These are phyloP conservation scores for Drosophila baimaii DNA, from an alignment of 1,140 invertebrate genomes.

Conservation along the genomic window DNA sequence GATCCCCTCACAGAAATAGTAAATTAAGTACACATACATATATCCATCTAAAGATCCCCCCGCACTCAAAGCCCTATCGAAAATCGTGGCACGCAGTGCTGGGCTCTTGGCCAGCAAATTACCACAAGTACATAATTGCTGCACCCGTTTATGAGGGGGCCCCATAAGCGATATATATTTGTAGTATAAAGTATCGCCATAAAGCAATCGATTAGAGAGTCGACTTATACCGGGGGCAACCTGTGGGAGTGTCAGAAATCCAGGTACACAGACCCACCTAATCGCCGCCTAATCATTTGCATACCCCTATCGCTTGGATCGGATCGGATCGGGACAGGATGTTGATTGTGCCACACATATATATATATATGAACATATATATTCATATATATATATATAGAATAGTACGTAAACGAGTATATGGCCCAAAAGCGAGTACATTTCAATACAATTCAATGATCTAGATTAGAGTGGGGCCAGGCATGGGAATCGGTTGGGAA, in stretches of 20 bases:
- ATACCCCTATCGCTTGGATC: slow-evolving; percentile 46
- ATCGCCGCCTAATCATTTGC: slow-evolving; percentile 65
- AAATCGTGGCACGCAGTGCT: slow-evolving; percentile 24
- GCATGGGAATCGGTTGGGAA: too few relatives aligned
- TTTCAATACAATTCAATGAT: slow-evolving; percentile 68
- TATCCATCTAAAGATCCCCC: neutral
- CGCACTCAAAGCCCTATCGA: neutral
- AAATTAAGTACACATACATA: too few relatives aligned
- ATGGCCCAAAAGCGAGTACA: slow-evolving; percentile 46
- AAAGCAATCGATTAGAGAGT: slow-evolving; percentile 30
- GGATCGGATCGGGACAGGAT: slow-evolving; percentile 68
- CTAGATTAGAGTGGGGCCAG: slow-evolving; percentile 61
- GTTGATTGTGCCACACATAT: slow-evolving; percentile 64
- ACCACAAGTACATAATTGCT: slow-evolving; percentile 50
- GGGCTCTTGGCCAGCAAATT: slow-evolving; percentile 39
- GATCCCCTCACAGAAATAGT: too few relatives aligned
- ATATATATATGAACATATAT: slow-evolving; percentile 13
- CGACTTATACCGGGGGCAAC: neutral
- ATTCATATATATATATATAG: slow-evolving; percentile 9
- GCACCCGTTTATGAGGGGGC: slow-evolving; percentile 34
- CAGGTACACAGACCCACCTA: slow-evolving; percentile 30
- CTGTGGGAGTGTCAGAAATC: slow-evolving; percentile 16
- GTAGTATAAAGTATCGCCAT: slow-evolving; percentile 27
- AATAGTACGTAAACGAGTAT: slow-evolving; percentile 32
- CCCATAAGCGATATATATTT: slow-evolving; percentile 15